Base-by-base conservation (phyloP, 2,888 invertebrate genomes). In the Crioceris asparagi region DNA sequence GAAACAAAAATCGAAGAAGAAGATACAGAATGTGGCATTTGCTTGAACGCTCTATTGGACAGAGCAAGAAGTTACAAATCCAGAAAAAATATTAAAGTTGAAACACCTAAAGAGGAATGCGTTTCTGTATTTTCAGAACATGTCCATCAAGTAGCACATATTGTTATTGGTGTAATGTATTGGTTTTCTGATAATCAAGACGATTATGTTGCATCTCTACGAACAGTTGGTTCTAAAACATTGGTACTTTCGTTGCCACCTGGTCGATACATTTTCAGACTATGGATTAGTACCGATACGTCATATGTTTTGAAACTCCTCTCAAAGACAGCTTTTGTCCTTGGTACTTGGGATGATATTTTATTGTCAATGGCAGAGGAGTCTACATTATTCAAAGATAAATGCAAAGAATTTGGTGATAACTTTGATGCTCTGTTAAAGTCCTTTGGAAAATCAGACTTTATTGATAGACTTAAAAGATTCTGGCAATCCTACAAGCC, bases 401-500 rank as follows among this genome's bases (percentile, higher is more conserved):
- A 47, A 11, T 54, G 52, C 37, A 46, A 47, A 6, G 45, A 56
- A 14, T 43, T 61, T n/a, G 54, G 55, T 1, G 51, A 51, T 16
- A 41, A 38, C 11, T 62, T 57, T 33, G 59, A 59, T 26, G 47
- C 54, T 17, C 38, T 64, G 11, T 49, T 61, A 1, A 50, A 53
- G 35, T 44, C 52, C 12, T 61, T 61, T 37, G 64, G 61, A 15
- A 52, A 41, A 8, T 34, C 47, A 3, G 48, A 53, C 3, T 58
- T 50, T 43, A 2, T 39, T 7, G 31, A 37, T 3, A 43, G 40
- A 7, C 38, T 57, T 3, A 46, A 34, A 21, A 37, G 37, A 3
- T 62, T 56, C 41, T 55, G 55, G 38, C 41, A 38, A 7, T 52
- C 48, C 7, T 61, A 59, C 39, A 52, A 52, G 40, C 57, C 57